Evolutionary conservation across 1,140 invertebrate genomes (phyloP).

Genomic region (Bombus difficillimus): DNA sequence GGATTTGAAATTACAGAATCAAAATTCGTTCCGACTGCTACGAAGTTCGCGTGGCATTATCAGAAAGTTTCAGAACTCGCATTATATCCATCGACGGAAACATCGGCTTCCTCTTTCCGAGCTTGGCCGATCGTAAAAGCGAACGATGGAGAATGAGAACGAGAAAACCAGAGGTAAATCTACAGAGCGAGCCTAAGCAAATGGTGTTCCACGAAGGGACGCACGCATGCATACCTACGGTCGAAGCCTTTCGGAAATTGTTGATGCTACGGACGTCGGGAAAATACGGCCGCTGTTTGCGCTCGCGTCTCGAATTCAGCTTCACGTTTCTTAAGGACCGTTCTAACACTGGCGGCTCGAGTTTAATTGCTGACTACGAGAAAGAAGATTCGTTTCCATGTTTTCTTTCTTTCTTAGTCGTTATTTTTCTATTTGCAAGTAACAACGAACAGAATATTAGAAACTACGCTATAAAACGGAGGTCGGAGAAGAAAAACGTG

Average conservation of each 20-base stretch:
- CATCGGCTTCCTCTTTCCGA: constrained; percentile 15
- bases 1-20: not conserved
- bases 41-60: not conserved
- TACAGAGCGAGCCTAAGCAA: constrained; percentile 18
- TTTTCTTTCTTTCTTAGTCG: not conserved
- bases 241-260: constrained; percentile 37
- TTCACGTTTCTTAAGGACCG: not conserved
- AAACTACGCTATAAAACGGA: too few species aligned
- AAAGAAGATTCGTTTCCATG: not conserved
- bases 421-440: too few species aligned
- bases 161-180: constrained; percentile 41
- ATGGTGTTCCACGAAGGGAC: constrained; percentile 20
- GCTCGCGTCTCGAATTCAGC: not conserved
- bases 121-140: constrained; percentile 43
- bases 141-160: constrained; percentile 36
- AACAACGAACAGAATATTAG: too few species aligned
- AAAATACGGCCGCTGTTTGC: constrained; percentile 13
- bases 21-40: not conserved
- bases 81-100: constrained; percentile 15
- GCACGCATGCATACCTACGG: constrained; percentile 32
- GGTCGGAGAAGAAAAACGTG: too few species aligned
- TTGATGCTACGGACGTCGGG: not conserved
- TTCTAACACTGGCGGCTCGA: too few species aligned
- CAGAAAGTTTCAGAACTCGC: not conserved
- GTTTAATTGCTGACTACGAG: not conserved